A percentile compares a stretch with the other conserved stretches of the same genome.
These are phyloP conservation scores for Gambusia affinis DNA, from an alignment of 2,113 vertebrate genomes.

Conservation along the genomic window DNA sequence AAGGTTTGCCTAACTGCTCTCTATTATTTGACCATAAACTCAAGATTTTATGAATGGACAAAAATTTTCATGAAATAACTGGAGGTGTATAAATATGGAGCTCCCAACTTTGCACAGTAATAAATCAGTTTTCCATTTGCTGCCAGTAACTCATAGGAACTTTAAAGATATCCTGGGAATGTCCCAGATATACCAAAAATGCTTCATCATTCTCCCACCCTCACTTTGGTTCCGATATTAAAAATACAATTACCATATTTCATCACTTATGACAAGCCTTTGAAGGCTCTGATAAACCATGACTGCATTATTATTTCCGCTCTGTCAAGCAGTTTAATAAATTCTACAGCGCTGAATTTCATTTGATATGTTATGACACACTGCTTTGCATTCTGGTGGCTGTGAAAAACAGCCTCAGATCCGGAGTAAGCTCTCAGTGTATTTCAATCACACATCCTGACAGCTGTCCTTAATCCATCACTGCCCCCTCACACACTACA, in stretches of 20 bases:
- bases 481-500: constrained; percentile 4
- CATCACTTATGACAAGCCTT: constrained; percentile 61
- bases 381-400: constrained; percentile 33
- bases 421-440: constrained; percentile 1
- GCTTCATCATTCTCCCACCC: constrained; percentile 26
- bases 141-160: constrained; percentile 23
- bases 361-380: constrained; percentile 52
- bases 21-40: neutral
- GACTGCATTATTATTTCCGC: constrained; percentile 66
- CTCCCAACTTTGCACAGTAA: neutral
- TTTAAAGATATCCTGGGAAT: constrained; percentile 36
- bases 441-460: constrained; percentile 42
- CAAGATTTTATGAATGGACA: neutral
- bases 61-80: neutral
- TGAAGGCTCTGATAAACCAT: constrained; percentile 64
- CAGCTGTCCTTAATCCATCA: constrained; percentile 27
- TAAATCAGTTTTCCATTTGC: neutral
- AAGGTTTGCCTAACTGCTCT: neutral
- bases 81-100: neutral
- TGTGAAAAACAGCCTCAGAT: constrained; percentile 30
- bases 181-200: constrained; percentile 23
- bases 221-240: constrained; percentile 53
- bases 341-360: constrained; percentile 54
- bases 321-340: constrained; percentile 63
- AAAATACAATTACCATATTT: constrained; percentile 72